Conservation (phyloP, 2,113 vertebrate species). For the Calyptomena viridis region DNA sequence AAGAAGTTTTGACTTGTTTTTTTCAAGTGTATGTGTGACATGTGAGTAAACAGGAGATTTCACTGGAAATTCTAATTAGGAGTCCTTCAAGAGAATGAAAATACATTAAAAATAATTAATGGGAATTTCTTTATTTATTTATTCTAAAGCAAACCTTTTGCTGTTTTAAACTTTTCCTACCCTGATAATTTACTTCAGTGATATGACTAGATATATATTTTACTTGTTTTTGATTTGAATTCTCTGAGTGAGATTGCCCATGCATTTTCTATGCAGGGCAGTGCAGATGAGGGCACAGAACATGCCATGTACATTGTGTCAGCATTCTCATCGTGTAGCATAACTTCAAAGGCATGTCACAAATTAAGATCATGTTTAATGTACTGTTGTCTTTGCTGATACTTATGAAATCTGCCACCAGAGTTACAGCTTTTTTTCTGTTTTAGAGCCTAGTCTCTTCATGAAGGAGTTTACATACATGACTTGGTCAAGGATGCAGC, state of each 20-base stretch:
- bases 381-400: constrained; percentile 32
- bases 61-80: neutral
- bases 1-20: neutral
- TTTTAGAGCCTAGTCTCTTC: neutral
- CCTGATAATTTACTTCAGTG: neutral
- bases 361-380: constrained; percentile 9
- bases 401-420: constrained; percentile 18
- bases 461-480: neutral
- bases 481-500: neutral
- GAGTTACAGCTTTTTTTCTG: neutral
- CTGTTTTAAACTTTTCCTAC: neutral
- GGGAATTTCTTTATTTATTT: neutral
- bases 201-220: neutral
- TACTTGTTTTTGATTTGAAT: neutral
- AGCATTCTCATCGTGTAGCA: constrained; percentile 12
- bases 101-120: neutral
- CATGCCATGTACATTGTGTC: constrained; percentile 1
- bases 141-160: neutral
- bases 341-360: constrained; percentile 34
- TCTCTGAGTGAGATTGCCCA: neutral
- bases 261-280: neutral
- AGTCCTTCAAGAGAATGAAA: neutral
- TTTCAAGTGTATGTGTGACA: neutral
- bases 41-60: neutral
- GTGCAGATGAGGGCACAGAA: neutral